These are phyloP conservation scores for Amphiura filiformis DNA, from an alignment of 35 echinoderm and acorn worm genomes.

Conservation along the genomic window DNA sequence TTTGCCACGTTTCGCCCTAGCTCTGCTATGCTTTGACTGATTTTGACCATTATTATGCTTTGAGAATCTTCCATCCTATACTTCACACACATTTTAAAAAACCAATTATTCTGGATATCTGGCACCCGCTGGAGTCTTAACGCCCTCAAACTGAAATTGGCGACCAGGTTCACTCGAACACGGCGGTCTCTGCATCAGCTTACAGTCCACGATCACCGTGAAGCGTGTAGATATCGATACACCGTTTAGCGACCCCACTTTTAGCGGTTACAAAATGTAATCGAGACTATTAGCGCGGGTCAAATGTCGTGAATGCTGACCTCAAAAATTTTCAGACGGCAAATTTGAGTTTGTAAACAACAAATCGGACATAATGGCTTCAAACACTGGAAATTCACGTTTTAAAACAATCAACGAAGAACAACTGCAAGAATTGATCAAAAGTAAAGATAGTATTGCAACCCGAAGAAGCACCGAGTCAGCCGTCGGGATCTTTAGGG, in stretches of 20 bases:
- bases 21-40: too few relatives aligned
- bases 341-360: neutral
- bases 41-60: too few relatives aligned
- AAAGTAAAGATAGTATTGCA: neutral
- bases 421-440: neutral
- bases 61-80: too few relatives aligned
- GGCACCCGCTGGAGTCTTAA: too few relatives aligned
- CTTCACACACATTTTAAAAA: too few relatives aligned
- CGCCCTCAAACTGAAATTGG: too few relatives aligned
- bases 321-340: neutral
- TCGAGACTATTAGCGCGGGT: too few relatives aligned
- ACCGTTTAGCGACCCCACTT: neutral
- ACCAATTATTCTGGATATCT: too few relatives aligned
- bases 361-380: neutral
- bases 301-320: neutral
- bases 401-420: neutral
- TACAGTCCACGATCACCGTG: too few relatives aligned
- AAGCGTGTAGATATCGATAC: neutral
- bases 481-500: neutral
- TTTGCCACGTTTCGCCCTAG: too few relatives aligned
- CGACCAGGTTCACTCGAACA: too few relatives aligned
- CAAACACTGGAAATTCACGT: neutral
- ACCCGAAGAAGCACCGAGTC: neutral
- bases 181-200: too few relatives aligned
- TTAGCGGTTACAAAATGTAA: neutral